These are phyloP conservation scores for Zaprionus vittiger DNA, from an alignment of 1,140 invertebrate genomes.

Conservation along the genomic window DNA sequence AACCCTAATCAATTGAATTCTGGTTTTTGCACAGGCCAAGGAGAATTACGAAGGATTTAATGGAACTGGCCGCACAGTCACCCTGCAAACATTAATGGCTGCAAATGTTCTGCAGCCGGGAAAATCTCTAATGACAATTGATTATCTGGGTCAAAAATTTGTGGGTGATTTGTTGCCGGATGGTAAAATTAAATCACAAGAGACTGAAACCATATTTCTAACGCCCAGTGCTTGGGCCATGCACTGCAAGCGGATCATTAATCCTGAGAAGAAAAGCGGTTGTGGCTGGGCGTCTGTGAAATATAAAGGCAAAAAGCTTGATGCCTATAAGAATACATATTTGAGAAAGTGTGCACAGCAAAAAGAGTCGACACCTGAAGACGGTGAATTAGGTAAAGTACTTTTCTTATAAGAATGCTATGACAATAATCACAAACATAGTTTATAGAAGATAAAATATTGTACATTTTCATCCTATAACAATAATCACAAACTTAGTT, in stretches of 20 bases:
- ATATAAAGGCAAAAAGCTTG: conserved; percentile 93
- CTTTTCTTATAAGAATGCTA: not conserved
- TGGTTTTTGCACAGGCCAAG: conserved; percentile 58
- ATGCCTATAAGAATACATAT: conserved; percentile 94
- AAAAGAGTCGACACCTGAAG: conserved; percentile 85
- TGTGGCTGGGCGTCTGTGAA: conserved; percentile 95
- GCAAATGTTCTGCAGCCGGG: conserved; percentile 93
- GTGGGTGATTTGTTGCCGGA: conserved; percentile 93
- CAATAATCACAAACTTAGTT: too few relatives aligned
- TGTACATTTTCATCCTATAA: not conserved
- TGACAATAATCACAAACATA: not conserved
- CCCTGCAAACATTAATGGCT: conserved; percentile 92
- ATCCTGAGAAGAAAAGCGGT: conserved; percentile 95
- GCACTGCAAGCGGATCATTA: conserved; percentile 95
- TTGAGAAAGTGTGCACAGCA: conserved; percentile 88
- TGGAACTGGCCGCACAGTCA: conserved; percentile 89
- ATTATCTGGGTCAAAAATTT: conserved; percentile 96
- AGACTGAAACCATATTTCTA: conserved; percentile 93
- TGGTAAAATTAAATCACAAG: conserved; percentile 95
- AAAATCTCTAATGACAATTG: conserved; percentile 92
- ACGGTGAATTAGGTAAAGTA: conserved; percentile 70
- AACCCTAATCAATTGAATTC: not conserved
- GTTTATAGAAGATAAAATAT: not conserved
- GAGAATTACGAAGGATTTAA: conserved; percentile 83
- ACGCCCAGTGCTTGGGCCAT: conserved; percentile 97